These are phyloP conservation scores for Perithous albicinctus DNA, from an alignment of 2,888 invertebrate genomes.

Conservation along the genomic window DNA sequence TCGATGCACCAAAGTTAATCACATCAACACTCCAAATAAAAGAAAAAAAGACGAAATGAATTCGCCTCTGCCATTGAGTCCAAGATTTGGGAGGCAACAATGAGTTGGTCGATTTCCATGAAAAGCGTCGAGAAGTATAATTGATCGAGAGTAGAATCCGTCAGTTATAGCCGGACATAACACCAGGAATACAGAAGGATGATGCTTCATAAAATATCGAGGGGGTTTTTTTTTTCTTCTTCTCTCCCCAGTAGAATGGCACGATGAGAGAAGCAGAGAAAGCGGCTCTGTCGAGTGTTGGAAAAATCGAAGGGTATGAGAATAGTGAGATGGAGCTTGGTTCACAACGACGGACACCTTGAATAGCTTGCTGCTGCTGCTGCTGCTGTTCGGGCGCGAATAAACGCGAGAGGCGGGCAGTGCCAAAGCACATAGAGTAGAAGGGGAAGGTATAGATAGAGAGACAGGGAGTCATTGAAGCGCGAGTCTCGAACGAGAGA, in stretches of 20 bases:
- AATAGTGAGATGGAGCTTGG: slow-evolving; percentile 45
- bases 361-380: too few relatives aligned
- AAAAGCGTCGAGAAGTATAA: slow-evolving; percentile 63
- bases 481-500: slow-evolving; percentile 61
- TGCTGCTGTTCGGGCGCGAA: slow-evolving; percentile 30
- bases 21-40: background rate
- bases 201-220: slow-evolving; percentile 66
- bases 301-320: slow-evolving; percentile 59
- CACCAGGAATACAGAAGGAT: slow-evolving; percentile 25
- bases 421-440: too few relatives aligned
- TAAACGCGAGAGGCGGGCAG: slow-evolving; percentile 27
- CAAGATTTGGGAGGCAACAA: slow-evolving; percentile 49
- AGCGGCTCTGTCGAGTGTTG: slow-evolving; percentile 44
- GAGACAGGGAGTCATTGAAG: slow-evolving; percentile 44
- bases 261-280: slow-evolving; percentile 42
- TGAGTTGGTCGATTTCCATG: slow-evolving; percentile 54
- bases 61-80: background rate
- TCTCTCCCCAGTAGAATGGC: slow-evolving; percentile 22
- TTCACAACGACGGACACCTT: slow-evolving; percentile 65
- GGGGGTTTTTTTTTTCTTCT: too few relatives aligned
- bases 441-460: slow-evolving; percentile 9
- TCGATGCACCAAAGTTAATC: too few relatives aligned
- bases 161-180: slow-evolving; percentile 64
- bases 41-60: background rate
- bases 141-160: slow-evolving; percentile 70